These are phyloP conservation scores for Salpingus planirostris DNA, from an alignment of 2,888 invertebrate species.

Conservation along the genomic window DNA sequence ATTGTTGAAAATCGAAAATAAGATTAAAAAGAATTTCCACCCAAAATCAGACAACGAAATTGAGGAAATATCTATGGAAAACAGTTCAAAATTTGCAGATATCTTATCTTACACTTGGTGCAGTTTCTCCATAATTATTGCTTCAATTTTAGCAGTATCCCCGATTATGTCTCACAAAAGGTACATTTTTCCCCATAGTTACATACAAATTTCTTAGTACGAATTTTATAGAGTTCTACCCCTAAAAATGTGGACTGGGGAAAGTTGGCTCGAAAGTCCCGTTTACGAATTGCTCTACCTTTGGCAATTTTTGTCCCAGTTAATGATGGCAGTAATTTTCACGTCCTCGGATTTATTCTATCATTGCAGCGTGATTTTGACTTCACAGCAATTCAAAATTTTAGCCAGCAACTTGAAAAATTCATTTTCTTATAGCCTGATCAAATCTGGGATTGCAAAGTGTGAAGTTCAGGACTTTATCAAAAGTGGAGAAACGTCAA, in stretches of 20 bases:
- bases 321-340: slow-evolving; percentile 3
- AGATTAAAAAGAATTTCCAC: too few species aligned
- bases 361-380: slow-evolving; percentile 1
- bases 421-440: neutral
- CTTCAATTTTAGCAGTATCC: neutral
- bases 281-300: slow-evolving; percentile 2
- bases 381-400: slow-evolving; percentile 5
- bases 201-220: too few species aligned
- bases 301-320: slow-evolving; percentile 3
- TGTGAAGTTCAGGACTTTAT: neutral
- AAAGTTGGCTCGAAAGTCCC: slow-evolving; percentile 1
- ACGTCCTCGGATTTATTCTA: slow-evolving; percentile 2
- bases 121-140: neutral
- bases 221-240: slow-evolving; percentile 2
- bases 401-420: slow-evolving; percentile 4
- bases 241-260: slow-evolving; percentile 2
- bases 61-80: too few species aligned
- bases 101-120: too few species aligned
- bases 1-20: too few species aligned
- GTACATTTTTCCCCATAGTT: neutral
- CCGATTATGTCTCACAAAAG: neutral
- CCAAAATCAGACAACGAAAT: too few species aligned
- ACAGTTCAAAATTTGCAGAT: too few species aligned
- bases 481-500: neutral
- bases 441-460: neutral